A percentile compares a stretch with the other conserved stretches of the same genome.
Conservation (phyloP, 2,797 vertebrate genomes). For the Enteromius anoplus region DNA sequence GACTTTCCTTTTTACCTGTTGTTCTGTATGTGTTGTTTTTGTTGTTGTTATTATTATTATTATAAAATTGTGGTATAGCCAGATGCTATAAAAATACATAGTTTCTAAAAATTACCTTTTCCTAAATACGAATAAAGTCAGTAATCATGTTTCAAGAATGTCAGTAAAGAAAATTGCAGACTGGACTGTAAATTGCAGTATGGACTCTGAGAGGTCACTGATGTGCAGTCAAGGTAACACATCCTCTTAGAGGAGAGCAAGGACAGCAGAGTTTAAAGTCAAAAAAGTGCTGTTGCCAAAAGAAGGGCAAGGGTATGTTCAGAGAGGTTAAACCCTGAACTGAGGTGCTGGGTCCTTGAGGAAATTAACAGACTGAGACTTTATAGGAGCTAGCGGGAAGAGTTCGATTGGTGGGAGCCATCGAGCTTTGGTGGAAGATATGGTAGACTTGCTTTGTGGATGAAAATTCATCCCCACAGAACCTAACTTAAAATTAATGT, state of each 20-base stretch:
- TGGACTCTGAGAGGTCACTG: constrained; percentile 4
- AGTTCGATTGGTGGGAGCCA: constrained; percentile 9
- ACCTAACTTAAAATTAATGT: constrained; percentile 13
- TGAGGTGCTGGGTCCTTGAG: constrained; percentile 44
- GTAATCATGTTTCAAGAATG: not conserved
- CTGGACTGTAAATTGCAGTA: not conserved
- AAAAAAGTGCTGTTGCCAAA: constrained; percentile 36
- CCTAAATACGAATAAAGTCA: not conserved
- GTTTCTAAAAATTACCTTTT: not conserved
- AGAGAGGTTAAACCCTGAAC: constrained; percentile 27
- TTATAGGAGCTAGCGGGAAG: constrained; percentile 1
- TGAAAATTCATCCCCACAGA: constrained; percentile 38
- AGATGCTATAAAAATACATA: not conserved
- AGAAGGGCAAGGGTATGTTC: constrained; percentile 5
- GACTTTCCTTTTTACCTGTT: not conserved
- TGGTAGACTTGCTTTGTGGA: constrained; percentile 40
- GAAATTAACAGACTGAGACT: constrained; percentile 45
- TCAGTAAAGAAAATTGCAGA: constrained; percentile 10
- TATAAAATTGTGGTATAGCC: not conserved
- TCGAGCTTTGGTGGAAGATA: constrained; percentile 25
- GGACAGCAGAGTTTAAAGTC: constrained; percentile 34
- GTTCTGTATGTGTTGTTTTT: not conserved
- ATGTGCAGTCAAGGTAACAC: constrained; percentile 34
- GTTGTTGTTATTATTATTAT: not conserved
- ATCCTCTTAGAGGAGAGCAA: constrained; percentile 12